Evolutionary conservation across 2,797 vertebrate genomes (phyloP), one percentile per base, ranked within the genome.

Genomic region (Thaleichthys pacificus): DNA sequence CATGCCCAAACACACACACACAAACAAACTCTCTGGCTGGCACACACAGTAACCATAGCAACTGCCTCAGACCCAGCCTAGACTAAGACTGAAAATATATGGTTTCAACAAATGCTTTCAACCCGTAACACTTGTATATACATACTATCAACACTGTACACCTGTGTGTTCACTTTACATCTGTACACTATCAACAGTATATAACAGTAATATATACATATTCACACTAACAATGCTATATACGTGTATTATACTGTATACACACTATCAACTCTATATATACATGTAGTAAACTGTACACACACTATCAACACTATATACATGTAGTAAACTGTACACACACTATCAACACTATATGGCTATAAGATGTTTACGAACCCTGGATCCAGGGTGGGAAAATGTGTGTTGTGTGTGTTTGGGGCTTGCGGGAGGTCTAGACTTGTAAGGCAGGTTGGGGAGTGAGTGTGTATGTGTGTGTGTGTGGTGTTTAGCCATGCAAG

Each of bases 401-500:
- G 51, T 54, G 51, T 54, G 51, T 54, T 54, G 51, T 17, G 51
- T 54, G 51, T 54, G 17, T 54, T 17, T 54, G 51, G 14, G 14
- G 51, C 19, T 17, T 54, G 51, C 17, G 17, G 14, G 51, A 42
- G 38, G 38, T 42, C 38, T 11, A 42, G 6, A 11, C 11, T 9
- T 42, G 38, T 42, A 42, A 42, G 38, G 38, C 38, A 42, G 38
- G 38, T 42, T 54, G 14, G 51, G 51, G 17, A 17, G 51, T 19
- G 51, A 17, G 51, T 58, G 54, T 32, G 49, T 69, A 24, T 58
- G 12, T 11, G 51, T 61, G 19, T 21, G 58, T 51, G 47, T 21
- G 21, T 15, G 24, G 24, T 80, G 68, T 66, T 64, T 66, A 61
- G 51, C 47, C 51, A 7, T 56, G 58, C 24, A 6, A n/a, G 22